A percentile compares a stretch with the other conserved stretches of the same genome.
Conservation (phyloP, 2,888 invertebrate species). For the Oscheius sp. region DNA sequence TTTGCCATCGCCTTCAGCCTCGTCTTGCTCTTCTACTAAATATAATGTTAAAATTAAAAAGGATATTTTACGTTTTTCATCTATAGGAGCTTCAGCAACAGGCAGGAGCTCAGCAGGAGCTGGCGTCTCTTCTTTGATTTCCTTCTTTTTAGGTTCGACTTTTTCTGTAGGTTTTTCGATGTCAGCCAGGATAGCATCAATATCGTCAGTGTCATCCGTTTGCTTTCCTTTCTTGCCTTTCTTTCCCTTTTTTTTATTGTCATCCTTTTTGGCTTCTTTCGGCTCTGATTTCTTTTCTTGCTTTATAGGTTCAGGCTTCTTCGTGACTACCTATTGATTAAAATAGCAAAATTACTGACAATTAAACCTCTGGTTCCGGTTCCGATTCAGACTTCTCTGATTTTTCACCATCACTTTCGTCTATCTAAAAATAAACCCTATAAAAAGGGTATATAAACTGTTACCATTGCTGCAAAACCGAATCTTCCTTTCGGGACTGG, state of each 20-base stretch:
- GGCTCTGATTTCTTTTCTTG: constrained; percentile 34
- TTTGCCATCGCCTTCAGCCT: constrained; percentile 26
- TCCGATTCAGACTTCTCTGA: constrained; percentile 36
- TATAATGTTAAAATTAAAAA: not conserved
- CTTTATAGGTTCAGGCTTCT: constrained; percentile 27
- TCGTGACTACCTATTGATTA: not conserved
- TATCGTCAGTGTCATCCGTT: constrained; percentile 58
- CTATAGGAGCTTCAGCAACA: constrained; percentile 6
- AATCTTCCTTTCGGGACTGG: constrained; percentile 32
- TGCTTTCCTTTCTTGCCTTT: constrained; percentile 32
- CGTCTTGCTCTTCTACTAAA: constrained; percentile 6
- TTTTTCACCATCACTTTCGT: constrained; percentile 38
- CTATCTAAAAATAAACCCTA: constrained; percentile 17
- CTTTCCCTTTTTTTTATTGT: constrained; percentile 32
- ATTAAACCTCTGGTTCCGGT: constrained; percentile 33
- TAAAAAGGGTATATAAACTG: not conserved
- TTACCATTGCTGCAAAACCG: constrained; percentile 39
- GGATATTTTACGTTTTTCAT: not conserved
- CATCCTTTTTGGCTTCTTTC: constrained; percentile 29
- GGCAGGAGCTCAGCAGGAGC: constrained; percentile 5
- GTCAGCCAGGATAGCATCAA: constrained; percentile 57
- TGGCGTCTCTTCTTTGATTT: constrained; percentile 30
- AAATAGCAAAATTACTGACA: no score
- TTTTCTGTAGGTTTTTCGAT: constrained; percentile 41
- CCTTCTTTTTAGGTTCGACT: constrained; percentile 38